phyloP scores from a whole-genome alignment of 2,113 vertebrate species.

The Oophaga pumilio region DNA sequence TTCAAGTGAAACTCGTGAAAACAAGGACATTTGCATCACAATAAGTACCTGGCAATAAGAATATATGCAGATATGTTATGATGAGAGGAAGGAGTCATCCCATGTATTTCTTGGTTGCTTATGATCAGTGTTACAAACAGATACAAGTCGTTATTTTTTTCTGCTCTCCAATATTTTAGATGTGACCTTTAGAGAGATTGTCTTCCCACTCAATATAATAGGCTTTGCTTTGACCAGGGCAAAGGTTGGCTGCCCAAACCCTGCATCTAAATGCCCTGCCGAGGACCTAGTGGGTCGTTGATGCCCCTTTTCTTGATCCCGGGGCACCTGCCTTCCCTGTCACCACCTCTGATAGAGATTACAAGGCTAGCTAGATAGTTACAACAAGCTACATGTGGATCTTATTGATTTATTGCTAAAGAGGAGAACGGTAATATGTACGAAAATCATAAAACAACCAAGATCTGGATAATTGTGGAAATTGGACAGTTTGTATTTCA shows the following conservation, averaged over 20 bases:
- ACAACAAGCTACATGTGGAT: background rate
- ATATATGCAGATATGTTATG: slow-evolving; percentile 18
- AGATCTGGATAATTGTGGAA: background rate
- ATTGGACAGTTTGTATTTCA: background rate
- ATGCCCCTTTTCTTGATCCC: background rate
- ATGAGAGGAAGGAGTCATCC: background rate
- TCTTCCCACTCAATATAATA: background rate
- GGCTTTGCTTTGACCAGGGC: background rate
- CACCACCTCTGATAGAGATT: background rate
- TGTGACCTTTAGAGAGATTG: background rate
- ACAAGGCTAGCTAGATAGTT: background rate
- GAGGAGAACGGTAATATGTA: background rate
- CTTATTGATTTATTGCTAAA: background rate
- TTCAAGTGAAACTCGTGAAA: background rate
- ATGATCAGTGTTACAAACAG: slow-evolving; percentile 9
- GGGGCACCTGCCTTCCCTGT: background rate
- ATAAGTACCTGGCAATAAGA: slow-evolving; percentile 7
- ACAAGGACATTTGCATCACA: slow-evolving; percentile 17
- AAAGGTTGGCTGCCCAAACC: background rate
- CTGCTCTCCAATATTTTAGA: background rate
- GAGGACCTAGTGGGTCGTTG: background rate
- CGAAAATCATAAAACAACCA: background rate
- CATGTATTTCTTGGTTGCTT: slow-evolving; percentile 24
- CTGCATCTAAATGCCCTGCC: background rate
- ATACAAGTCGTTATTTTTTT: background rate